Evolutionary conservation across 92 coral and sea anemone genomes (phyloP), one percentile per base, ranked within the genome.

Genomic region (Zoanthus gigantus): DNA sequence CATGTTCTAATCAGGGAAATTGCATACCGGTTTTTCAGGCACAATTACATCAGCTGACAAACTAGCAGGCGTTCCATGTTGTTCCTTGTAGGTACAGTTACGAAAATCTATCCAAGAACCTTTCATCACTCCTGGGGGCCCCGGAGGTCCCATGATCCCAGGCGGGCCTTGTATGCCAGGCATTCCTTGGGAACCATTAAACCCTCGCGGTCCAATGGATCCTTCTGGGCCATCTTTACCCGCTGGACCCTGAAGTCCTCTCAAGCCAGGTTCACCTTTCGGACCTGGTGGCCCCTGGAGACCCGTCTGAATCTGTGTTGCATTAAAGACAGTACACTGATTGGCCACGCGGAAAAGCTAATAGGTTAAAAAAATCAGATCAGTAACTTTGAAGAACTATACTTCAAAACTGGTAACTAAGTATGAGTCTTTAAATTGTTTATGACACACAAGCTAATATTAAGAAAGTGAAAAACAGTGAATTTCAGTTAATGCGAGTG

Each of bases 201-300:
- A 4, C 34, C 93, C 93, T 30, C 76, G 72, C 48, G 23, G 48
- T 9, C 93, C 93, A 1, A 57, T 17, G 12, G 71, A 17, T 5
- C 93, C 93, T 2, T 46, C 50, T 29, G 32, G 66, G 34, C 92
- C 92, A 23, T 65, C 15, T 3, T 12, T 17, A 6, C 92, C 92
- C 12, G 15, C n/a, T n/a, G 72, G 67, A 9, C 93, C 93, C 54
- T 9, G 29, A 6, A 17, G 29, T 17, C 93, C 88, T 16, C 0
- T 5, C 13, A 75, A 14, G 18, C 93, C 88, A 13, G 12, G 17
- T 4, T 30, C 1, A n/a, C 93, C 93, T 37, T 30, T 32, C 6
- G 76, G 29, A 2, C 92, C 92, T 28, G 11, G 74, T 4, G 83
- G 76, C 11, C 92, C 90, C 0, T 23, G 50, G 34, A 71, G 82